Conservation (phyloP, 92 coral and sea anemone genomes). For the Actinostola sp. region DNA sequence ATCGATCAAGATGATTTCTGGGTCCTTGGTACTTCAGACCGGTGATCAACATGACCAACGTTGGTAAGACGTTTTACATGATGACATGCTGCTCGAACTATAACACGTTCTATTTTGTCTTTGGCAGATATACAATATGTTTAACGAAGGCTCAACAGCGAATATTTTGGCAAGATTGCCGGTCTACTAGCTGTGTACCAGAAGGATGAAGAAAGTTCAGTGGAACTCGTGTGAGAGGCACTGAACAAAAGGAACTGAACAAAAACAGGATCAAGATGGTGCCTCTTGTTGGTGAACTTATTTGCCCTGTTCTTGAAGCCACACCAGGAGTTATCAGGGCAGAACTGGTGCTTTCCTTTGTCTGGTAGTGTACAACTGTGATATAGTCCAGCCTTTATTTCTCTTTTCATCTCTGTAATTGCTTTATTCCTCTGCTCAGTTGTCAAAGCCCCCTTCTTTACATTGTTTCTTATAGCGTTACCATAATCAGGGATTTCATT, state of each 20-base stretch:
- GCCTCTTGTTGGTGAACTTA: conserved; percentile 6
- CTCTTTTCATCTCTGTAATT: conserved; percentile 8
- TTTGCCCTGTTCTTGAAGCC: conserved; percentile 6
- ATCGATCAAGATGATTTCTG: no score
- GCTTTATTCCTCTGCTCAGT: conserved; percentile 23
- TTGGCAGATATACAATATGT: no score
- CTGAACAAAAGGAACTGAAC: conserved; percentile 6
- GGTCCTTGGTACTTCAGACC: no score
- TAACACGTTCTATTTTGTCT: no score
- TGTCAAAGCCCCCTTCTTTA: conserved; percentile 18
- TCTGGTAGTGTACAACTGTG: conserved; percentile 47
- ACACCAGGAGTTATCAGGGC: conserved; percentile 42
- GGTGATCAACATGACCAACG: no score
- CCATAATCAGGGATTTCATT: conserved; percentile 22
- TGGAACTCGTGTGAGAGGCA: no score
- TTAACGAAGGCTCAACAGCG: no score
- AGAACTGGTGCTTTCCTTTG: conserved; percentile 41
- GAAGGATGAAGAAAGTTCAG: no score
- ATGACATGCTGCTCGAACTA: no score
- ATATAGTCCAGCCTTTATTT: conserved; percentile 51
- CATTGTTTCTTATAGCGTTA: conserved; percentile 58
- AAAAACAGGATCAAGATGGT: conserved; percentile 40
- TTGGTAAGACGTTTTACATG: no score
- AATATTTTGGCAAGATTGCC: no score
- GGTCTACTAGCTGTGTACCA: no score